A percentile compares a stretch with the other conserved stretches of the same genome.
phyloP scores from a whole-genome alignment of 2,113 vertebrate species.

The Geococcyx californianus region DNA sequence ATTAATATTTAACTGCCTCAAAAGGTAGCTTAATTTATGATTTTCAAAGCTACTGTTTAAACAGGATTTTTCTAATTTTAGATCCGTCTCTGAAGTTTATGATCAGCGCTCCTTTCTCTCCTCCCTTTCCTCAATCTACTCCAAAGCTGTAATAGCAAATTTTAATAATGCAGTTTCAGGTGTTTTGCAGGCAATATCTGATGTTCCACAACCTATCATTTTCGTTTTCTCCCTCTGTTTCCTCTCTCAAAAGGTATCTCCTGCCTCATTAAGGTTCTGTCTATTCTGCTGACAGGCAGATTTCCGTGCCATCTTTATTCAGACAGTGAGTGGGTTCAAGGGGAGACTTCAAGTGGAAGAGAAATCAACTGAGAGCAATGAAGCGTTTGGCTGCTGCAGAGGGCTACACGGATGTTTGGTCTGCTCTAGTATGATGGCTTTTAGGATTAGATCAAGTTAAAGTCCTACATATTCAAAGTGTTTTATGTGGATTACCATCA shows the following conservation, averaged over 20 bases:
- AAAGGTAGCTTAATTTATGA: conserved; percentile 12
- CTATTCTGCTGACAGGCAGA: not conserved
- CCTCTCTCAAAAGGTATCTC: not conserved
- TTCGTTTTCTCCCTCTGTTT: not conserved
- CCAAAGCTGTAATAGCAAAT: not conserved
- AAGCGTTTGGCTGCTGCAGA: accelerated
- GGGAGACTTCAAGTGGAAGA: not conserved
- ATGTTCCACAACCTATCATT: accelerated
- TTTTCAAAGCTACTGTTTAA: conserved; percentile 23
- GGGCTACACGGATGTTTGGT: not conserved
- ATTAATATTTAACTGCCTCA: not conserved
- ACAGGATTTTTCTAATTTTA: conserved; percentile 30
- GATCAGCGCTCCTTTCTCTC: not conserved
- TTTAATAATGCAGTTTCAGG: not conserved
- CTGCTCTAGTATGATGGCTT: not conserved
- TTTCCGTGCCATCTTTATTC: not conserved
- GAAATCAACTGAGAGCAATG: not conserved
- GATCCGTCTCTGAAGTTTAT: not conserved
- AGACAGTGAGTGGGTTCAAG: not conserved
- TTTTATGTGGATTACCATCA: conserved; percentile 15
- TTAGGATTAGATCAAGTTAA: conserved; percentile 23
- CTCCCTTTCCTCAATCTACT: not conserved
- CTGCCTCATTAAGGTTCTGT: not conserved
- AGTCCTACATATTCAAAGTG: not conserved
- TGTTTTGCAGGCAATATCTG: not conserved